These are phyloP conservation scores for Axinella damicornis DNA, from an alignment of 37 sponge, comb jelly and placozoan genomes.

Conservation along the genomic window DNA sequence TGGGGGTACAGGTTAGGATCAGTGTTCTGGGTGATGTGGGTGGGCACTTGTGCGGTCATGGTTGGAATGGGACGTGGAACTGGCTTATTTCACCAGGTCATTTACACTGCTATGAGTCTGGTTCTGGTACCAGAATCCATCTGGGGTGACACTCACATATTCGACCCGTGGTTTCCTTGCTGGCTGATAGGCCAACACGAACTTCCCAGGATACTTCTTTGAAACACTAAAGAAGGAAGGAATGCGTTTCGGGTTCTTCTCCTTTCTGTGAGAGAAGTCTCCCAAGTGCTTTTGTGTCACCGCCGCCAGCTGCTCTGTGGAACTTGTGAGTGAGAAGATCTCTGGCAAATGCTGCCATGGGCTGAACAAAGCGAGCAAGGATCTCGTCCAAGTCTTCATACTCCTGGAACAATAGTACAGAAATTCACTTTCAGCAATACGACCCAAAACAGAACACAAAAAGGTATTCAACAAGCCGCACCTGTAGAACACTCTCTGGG, in stretches of 20 bases:
- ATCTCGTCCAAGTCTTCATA: slow-evolving; percentile 99
- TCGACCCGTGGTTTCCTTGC: slow-evolving; percentile 74
- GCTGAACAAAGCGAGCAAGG: slow-evolving; percentile 93
- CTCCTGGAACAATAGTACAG: slow-evolving; percentile 48
- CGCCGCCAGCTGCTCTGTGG: slow-evolving; percentile 68
- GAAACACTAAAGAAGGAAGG: slow-evolving; percentile 96
- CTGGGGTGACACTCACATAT: slow-evolving; percentile 82
- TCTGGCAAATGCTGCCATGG: slow-evolving; percentile 81
- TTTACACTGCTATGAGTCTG: slow-evolving; percentile 61
- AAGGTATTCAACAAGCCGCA: too few relatives aligned
- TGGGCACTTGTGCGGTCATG: not conserved
- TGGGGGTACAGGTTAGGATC: slow-evolving; percentile 26
- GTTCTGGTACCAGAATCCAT: slow-evolving; percentile 83
- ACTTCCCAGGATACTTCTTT: slow-evolving; percentile 86
- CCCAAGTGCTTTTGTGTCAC: slow-evolving; percentile 60
- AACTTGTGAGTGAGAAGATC: slow-evolving; percentile 86
- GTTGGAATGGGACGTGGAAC: slow-evolving; percentile 39
- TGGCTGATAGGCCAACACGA: slow-evolving; percentile 91
- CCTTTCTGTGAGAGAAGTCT: slow-evolving; percentile 77
- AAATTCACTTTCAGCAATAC: too few relatives aligned
- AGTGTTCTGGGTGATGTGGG: slow-evolving; percentile 8
- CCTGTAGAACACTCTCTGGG: too few relatives aligned
- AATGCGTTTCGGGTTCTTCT: slow-evolving; percentile 80
- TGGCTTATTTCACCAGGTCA: slow-evolving; percentile 72
- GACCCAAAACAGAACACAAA: too few relatives aligned